phyloP scores from a whole-genome alignment of 1,140 invertebrate species.

The Drosophila tristis region DNA sequence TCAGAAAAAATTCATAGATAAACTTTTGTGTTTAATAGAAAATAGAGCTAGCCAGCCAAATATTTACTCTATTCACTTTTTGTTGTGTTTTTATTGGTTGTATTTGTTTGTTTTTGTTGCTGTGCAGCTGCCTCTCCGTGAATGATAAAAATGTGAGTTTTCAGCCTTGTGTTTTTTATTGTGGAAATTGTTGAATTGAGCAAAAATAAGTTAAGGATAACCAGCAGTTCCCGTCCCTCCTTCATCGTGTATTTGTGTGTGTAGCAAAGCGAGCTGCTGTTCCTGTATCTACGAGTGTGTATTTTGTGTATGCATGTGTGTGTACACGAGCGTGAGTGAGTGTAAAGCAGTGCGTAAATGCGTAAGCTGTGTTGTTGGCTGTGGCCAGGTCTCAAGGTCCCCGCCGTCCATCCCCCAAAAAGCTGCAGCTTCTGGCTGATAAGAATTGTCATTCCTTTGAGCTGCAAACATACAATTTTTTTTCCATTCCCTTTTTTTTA shows the following conservation, averaged over 20 bases:
- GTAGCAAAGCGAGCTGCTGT: conserved; percentile 11
- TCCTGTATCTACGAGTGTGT: conserved; percentile 15
- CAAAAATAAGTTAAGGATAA: conserved; percentile 58
- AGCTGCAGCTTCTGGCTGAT: conserved; percentile 52
- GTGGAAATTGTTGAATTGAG: conserved; percentile 28
- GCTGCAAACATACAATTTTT: conserved; percentile 24
- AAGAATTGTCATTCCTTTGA: conserved; percentile 48
- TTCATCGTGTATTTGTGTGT: conserved; percentile 6
- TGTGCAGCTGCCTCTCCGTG: conserved; percentile 32
- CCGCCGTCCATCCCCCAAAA: conserved; percentile 15
- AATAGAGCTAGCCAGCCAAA: conserved; percentile 15
- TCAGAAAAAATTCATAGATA: conserved; percentile 46
- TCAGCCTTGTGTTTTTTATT: not conserved
- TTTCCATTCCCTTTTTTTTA: not conserved
- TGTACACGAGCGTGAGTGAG: conserved; percentile 8
- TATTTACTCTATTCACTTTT: conserved; percentile 41
- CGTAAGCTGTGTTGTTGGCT: conserved; percentile 66
- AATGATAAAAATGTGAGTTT: conserved; percentile 61
- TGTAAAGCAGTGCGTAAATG: conserved; percentile 61
- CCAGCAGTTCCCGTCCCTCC: not conserved
- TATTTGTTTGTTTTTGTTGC: conserved; percentile 46
- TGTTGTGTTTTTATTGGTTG: conserved; percentile 26
- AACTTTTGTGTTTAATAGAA: conserved; percentile 41
- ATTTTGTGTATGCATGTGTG: conserved; percentile 17
- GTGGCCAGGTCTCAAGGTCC: conserved; percentile 50